These are phyloP conservation scores for Hesperia comma DNA, from an alignment of 2,888 invertebrate genomes.

Conservation along the genomic window DNA sequence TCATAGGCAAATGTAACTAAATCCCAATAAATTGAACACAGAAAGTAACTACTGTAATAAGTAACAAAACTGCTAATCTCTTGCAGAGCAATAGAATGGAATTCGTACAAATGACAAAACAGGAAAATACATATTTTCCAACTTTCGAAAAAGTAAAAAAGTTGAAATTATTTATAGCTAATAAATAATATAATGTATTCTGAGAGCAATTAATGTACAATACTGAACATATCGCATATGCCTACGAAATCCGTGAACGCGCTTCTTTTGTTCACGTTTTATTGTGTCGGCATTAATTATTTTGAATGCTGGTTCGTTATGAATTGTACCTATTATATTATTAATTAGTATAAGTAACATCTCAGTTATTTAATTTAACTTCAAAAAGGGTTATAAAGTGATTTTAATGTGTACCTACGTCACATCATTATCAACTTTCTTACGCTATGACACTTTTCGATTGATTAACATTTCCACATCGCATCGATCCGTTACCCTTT, in stretches of 20 bases:
- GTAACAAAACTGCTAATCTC: too few species aligned
- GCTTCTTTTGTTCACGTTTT: background rate
- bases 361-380: background rate
- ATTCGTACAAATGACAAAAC: too few species aligned
- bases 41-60: too few species aligned
- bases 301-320: background rate
- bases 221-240: constrained; percentile 13
- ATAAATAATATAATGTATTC: background rate
- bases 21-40: too few species aligned
- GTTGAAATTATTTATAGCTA: background rate
- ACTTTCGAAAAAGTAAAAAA: background rate
- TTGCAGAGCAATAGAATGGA: too few species aligned
- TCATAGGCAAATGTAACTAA: too few species aligned
- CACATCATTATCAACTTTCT: too few species aligned
- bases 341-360: constrained; percentile 3
- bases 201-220: background rate
- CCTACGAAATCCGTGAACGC: constrained; percentile 21
- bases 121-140: too few species aligned
- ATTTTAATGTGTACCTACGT: too few species aligned
- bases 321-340: background rate
- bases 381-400: background rate
- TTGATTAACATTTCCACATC: background rate
- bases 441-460: background rate
- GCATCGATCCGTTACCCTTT: background rate
- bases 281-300: background rate